phyloP scores from a whole-genome alignment of 2,888 invertebrate species.

The Cosmia trapezina region DNA sequence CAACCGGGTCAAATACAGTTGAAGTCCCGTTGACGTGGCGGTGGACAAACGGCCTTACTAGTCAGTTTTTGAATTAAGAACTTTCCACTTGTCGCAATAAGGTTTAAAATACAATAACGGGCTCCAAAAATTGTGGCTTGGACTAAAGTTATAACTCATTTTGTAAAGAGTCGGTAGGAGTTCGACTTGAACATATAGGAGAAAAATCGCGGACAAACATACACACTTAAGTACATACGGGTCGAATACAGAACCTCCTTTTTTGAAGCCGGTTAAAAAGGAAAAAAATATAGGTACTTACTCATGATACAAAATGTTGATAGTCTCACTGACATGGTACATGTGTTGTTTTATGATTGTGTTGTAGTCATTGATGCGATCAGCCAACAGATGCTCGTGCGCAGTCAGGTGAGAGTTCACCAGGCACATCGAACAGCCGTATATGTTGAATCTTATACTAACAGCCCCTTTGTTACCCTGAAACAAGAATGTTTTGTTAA shows the following conservation, averaged over 20 bases:
- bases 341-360: conserved; percentile 95
- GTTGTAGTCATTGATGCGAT: conserved; percentile 96
- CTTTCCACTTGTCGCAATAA: background rate
- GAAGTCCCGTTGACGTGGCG: too few species aligned
- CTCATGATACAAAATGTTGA: conserved; percentile 97
- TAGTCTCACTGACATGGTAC: conserved; percentile 94
- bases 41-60: too few species aligned
- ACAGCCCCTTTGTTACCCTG: conserved; percentile 99
- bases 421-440: conserved; percentile 96
- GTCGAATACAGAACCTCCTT: too few species aligned
- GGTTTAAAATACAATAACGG: background rate
- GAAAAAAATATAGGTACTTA: conserved; percentile 86
- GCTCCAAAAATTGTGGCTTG: background rate
- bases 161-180: background rate
- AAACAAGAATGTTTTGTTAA: conserved; percentile 67
- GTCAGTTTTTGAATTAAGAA: too few species aligned
- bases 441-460: conserved; percentile 95
- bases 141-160: background rate
- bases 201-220: too few species aligned
- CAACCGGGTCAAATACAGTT: too few species aligned
- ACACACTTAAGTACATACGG: too few species aligned
- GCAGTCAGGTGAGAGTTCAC: conserved; percentile 97
- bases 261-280: too few species aligned
- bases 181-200: background rate
- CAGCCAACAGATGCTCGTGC: conserved; percentile 95